Evolutionary conservation across 1,140 invertebrate species (phyloP).

Genomic region (Rhagoletis pomonella): DNA sequence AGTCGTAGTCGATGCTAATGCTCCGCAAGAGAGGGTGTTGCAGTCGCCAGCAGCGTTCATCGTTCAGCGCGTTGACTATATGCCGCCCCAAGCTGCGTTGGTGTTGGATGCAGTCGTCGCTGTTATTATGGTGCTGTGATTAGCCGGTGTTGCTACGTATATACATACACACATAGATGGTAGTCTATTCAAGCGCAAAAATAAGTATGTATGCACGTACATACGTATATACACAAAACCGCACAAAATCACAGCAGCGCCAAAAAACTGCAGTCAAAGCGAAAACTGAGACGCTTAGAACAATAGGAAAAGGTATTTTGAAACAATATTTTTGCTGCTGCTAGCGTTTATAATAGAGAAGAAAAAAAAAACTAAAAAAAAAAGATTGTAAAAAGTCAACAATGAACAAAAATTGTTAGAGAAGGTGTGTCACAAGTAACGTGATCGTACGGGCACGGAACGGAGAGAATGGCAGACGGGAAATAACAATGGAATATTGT

Average conservation of each 20-base stretch:
- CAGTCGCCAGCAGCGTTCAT: not conserved
- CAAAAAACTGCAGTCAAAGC: slow-evolving; percentile 5
- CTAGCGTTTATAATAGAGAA: not conserved
- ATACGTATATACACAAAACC: no score
- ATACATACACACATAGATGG: no score
- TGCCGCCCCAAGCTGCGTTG: not conserved
- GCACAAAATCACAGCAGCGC: not conserved
- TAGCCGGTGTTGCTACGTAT: slow-evolving; percentile 1
- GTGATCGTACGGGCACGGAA: no score
- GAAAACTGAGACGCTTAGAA: slow-evolving; percentile 30
- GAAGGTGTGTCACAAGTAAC: not conserved
- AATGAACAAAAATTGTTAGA: not conserved
- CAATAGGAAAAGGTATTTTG: slow-evolving; percentile 12
- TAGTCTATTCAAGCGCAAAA: not conserved
- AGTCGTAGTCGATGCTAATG: no score
- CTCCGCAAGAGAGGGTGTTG: not conserved
- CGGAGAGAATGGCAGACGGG: not conserved
- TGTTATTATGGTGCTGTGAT: no score
- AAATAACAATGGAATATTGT: slow-evolving; percentile 44
- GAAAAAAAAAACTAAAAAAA: not conserved
- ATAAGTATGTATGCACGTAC: no score
- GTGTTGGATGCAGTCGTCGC: slow-evolving; percentile 28
- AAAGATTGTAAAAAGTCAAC: no score
- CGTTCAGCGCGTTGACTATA: not conserved
- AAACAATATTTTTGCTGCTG: not conserved